Base-by-base conservation (phyloP, 2,797 vertebrate species). In the Serranus cabrilla region DNA sequence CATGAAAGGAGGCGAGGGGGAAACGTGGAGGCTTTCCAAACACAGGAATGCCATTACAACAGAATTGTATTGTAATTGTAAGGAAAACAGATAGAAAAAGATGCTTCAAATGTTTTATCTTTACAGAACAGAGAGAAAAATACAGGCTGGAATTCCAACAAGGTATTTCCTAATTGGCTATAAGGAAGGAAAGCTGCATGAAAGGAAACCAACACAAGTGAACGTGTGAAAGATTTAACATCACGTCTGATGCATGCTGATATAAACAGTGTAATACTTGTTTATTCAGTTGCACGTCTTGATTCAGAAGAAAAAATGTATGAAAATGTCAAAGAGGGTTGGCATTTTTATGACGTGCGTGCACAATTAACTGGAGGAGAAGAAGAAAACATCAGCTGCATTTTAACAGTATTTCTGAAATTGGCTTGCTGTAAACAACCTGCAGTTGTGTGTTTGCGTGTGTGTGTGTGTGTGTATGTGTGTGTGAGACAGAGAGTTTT, bases 111-210 rank as follows among this genome's bases (percentile, higher is more conserved):
- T 58, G n/a, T 69, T 77, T 76, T 72, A 79, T 85, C 86, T 87
- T 47, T 50, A 42, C 51, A 79, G 68, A 27, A 63, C 11, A 54
- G 20, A 49, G 18, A 2, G 14, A 25, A 21, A 57, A 47, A 61
- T 9, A 37, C 4, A 20, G 10, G 16, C 60, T 54, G 61, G 25
- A 16, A 54, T 56, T 63, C 16, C 17, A 61, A 13, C 16, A 59
- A 45, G 75, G 76, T 71, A 52, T 87, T 82, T 78, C 58, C 39
- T 91, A 84, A 83, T 78, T 87, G 58, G 74, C 61, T 81, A 39
- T 37, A 18, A 31, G 34, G 63, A 43, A 49, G 51, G n/a, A 25
- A 56, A 21, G 27, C 0, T 11, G 27, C 27, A 61, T 59, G 47
- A 68, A 60, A 65, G 46, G 16, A 72, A 76, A 54, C 11, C 18